Evolutionary conservation across 2,113 vertebrate genomes (phyloP).

Genomic region (Embiotoca jacksoni): DNA sequence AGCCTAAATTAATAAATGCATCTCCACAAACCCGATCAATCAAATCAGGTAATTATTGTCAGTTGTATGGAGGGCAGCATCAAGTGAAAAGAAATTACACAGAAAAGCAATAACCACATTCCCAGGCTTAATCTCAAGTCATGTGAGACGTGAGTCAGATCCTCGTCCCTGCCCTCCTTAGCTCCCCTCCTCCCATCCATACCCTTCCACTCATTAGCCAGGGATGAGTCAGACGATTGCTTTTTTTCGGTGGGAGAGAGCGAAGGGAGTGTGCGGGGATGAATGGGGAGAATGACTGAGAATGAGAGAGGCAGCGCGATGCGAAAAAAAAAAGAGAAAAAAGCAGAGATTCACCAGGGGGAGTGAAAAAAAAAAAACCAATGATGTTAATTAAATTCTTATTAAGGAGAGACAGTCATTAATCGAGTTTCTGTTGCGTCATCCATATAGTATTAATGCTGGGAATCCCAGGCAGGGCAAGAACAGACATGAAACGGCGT

Average conservation of each 20-base stretch:
- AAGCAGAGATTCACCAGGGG: background rate
- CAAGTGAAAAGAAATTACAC: conserved; percentile 41
- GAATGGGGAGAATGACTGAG: conserved; percentile 19
- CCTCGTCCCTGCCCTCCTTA: conserved; percentile 47
- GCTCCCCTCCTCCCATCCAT: conserved; percentile 45
- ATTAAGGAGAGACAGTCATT: conserved; percentile 40
- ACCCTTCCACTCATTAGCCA: conserved; percentile 64
- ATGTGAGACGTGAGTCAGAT: conserved; percentile 73
- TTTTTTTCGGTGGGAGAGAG: conserved; percentile 51
- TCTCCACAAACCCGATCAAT: conserved; percentile 20
- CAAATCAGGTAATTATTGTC: conserved; percentile 23
- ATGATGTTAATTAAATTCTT: conserved; percentile 43
- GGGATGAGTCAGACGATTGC: conserved; percentile 71
- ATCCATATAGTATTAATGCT: conserved; percentile 32
- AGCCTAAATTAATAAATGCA: conserved; percentile 17
- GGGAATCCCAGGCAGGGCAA: conserved; percentile 35
- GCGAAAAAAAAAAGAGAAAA: conserved; percentile 15
- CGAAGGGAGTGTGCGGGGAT: conserved; percentile 27
- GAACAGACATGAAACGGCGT: conserved; percentile 22
- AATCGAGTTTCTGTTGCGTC: conserved; percentile 54
- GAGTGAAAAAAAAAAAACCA: conserved; percentile 16
- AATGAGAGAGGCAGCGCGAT: conserved; percentile 5
- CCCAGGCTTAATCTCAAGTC: conserved; percentile 60
- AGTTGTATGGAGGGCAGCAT: conserved; percentile 18
- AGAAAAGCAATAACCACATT: conserved; percentile 62